Base-by-base conservation (phyloP, 2,113 vertebrate species). In the Caracal caracal region DNA sequence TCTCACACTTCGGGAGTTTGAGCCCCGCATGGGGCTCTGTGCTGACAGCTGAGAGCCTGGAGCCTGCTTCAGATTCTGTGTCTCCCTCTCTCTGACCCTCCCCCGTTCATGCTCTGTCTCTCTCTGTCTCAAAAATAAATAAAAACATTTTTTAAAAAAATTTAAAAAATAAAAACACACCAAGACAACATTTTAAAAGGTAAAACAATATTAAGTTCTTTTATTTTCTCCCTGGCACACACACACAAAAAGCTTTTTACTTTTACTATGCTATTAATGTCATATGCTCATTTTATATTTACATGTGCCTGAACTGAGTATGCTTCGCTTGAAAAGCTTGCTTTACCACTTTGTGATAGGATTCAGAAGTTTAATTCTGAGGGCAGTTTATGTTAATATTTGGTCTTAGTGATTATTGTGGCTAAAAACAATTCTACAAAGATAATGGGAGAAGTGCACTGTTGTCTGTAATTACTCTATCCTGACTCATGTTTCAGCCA, bases 381-480 rank as follows among this genome's bases (percentile, higher is more conserved):
- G 20, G 10, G 19, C n/a, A 84, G 53, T 88, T 85, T 68, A 70
- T 87, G 97, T 88, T 84, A 59, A 91, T 82, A 81, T 11, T n/a
- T 75, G 33, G 20, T 81, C 90, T 92, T 65, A 70, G 76, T 51
- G 84, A 53, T 59, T 83, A 22, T 26, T 26, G 7, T 61, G 30
- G 47, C 53, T 87, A 49, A 92, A 75, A 90, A 66, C 40, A 71
- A 24, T 51, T 22, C n/a, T 75, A 9, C 24, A 28, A 87, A 84
- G 40, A 93, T 49, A 33, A 56, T 19, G 33, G 30, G 20, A 66
- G 66, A 90, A 88, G 51, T 17, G 19, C 22, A 13, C 33, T 61
- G 19, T 26, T 73, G 20, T 30, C 51, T 40, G 24, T 16, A 78
- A 53, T 63, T 28, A 90, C 63, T 68, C 47, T n/a, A 8, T 35